Base-by-base conservation (phyloP, 2,797 vertebrate species). In the Tenualosa thibaudeaui region DNA sequence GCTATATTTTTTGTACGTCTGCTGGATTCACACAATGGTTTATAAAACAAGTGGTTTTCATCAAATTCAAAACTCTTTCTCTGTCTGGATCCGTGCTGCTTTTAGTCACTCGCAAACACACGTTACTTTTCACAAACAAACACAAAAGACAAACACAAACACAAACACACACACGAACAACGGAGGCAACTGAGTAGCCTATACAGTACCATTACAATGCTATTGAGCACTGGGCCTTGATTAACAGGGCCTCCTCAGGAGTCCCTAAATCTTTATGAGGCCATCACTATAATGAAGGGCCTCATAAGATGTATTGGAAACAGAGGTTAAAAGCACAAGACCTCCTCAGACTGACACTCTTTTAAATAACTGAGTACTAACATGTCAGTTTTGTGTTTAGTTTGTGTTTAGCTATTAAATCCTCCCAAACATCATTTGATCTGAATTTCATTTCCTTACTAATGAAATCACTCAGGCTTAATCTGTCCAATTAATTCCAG, bases 401-500 rank as follows among this genome's bases (percentile, higher is more conserved):
- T 62, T 24, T 19, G 71, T 78, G 26, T 46, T 78, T 78, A 78
- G 71, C 43, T 22, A 78, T 19, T 46, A 46, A 78, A 22, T 46
- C 71, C 40, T 78, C 37, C 19, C 37, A 46, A 78, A 78, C 71
- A 78, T 19, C 40, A 40, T 78, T 75, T 60, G 22, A 62, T 24
- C 58, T 24, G n/a, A 62, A 24, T 24, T 62, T n/a, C 58, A 62
- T 24, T 62, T 62, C 58, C 58, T 62, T 62, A 24, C n/a, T 24
- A 62, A 62, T 24, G 1, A 10, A 62, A 62, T 62, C 58, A 2
- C 9, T 62, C n/a, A n/a, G 22, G 22, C 7, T 62, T 62, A 62
- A 62, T 62, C n/a, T 24, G 58, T 26, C 22, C 58, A 62, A 62
- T 83, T n/a, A 83, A 83, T 53, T 26, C 65, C 37, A 40, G 43